Conservation (phyloP, 2,113 vertebrate species). For the Aix galericulata region DNA sequence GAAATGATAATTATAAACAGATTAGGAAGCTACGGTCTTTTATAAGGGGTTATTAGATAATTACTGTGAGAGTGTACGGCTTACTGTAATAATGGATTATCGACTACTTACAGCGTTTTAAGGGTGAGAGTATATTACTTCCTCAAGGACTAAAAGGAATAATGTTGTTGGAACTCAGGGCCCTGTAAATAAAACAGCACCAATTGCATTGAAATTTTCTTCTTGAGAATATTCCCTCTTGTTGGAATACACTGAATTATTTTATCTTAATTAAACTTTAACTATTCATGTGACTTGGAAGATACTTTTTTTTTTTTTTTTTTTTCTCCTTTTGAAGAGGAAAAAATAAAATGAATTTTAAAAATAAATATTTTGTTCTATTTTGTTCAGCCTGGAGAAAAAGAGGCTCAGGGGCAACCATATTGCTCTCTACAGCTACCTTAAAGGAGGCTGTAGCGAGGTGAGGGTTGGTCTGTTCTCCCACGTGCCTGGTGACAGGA, state of each 20-base stretch:
- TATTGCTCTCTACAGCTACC: no score
- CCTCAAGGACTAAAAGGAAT: slow-evolving; percentile 81
- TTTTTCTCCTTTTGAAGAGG: neutral
- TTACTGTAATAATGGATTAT: slow-evolving; percentile 95
- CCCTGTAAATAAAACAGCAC: slow-evolving; percentile 68
- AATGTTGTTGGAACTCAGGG: slow-evolving; percentile 48
- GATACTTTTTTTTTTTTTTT: neutral
- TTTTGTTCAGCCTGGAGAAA: no score
- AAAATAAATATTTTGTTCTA: neutral
- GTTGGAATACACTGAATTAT: slow-evolving; percentile 17
- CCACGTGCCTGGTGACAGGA: no score
- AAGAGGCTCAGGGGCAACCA: no score
- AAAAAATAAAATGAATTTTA: neutral
- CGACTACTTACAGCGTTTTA: slow-evolving; percentile 81
- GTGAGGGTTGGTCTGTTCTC: no score
- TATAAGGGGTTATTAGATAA: slow-evolving; percentile 95
- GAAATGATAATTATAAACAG: slow-evolving; percentile 99
- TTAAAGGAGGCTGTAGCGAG: no score
- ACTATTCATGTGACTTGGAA: slow-evolving; percentile 1
- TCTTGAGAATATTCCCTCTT: neutral
- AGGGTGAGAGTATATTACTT: slow-evolving; percentile 80
- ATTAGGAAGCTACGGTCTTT: slow-evolving; percentile 99
- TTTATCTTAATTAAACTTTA: slow-evolving; percentile 5
- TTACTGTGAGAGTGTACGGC: slow-evolving; percentile 89
- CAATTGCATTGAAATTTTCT: neutral